Evolutionary conservation across 2,113 vertebrate species (phyloP), one percentile per base, ranked within the genome.

Genomic region (Istiophorus platypterus): DNA sequence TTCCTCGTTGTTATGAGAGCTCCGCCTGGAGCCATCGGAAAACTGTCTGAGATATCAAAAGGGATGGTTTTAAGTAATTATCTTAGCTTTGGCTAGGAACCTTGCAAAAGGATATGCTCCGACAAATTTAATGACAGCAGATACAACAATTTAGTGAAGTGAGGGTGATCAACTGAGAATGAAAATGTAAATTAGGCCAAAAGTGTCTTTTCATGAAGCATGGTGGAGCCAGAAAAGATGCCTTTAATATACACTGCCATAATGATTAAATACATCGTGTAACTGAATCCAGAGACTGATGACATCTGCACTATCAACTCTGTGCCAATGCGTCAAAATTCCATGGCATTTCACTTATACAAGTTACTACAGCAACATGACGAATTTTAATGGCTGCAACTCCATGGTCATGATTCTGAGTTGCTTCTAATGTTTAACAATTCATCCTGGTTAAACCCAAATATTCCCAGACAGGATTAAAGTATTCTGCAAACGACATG

Each of bases 21-120:
- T 49, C 41, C 1, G 29, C 76, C 73, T 34, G 29, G 2, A 82
- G 79, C 66, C 75, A 82, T 84, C 1, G 45, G 29, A 75, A 78
- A 85, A 75, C 58, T 26, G 76, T 82, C 71, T 69, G 31, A 66
- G 57, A 54, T 72, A 72, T 86, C 37, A 85, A 82, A 85, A 58
- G 58, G 57, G 62, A 68, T 14, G 37, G 22, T 65, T 83, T 78
- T 39, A 65, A 76, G 64, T 80, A 80, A 87, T 77, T 75, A 81
- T 82, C 62, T 45, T n/a, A 10, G 34, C 78, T 54, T 70, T 8
- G 3, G 72, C 57, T 68, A 0, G 7, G 11, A 49, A 72, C 27
- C 14, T 41, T 5, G 31, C 52, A 65, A 31, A 79, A 79, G 54
- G 45, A 81, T 49, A 49, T 26, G n/a, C 51, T 27, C 47, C 52